Conservation (phyloP, 2,113 vertebrate species). For the Setophaga coronata region DNA sequence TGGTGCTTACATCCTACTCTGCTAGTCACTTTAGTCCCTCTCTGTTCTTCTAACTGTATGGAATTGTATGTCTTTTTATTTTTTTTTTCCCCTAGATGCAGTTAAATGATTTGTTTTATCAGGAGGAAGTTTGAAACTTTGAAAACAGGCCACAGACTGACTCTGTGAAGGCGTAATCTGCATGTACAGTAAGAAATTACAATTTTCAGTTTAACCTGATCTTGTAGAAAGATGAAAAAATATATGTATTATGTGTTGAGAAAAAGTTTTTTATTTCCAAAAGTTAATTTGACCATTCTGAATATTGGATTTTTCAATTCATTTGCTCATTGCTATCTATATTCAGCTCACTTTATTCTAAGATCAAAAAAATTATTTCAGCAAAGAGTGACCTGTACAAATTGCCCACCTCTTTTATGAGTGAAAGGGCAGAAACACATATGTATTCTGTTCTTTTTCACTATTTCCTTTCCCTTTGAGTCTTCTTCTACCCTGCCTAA, state of each 20-base stretch:
- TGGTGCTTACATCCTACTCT: neutral
- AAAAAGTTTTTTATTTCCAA: neutral
- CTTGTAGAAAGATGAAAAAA: neutral
- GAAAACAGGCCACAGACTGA: neutral
- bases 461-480: neutral
- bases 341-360: neutral
- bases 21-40: neutral
- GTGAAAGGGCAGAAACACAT: neutral
- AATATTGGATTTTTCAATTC: neutral
- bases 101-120: too few relatives aligned
- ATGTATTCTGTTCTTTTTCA: neutral
- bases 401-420: neutral
- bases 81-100: accelerated
- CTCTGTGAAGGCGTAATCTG: neutral
- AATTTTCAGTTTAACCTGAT: neutral
- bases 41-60: neutral
- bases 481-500: neutral
- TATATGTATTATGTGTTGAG: neutral
- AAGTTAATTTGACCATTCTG: neutral
- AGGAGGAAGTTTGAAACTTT: neutral
- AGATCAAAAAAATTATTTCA: neutral
- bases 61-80: neutral
- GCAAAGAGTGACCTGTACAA: neutral
- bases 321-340: neutral
- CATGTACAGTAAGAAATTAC: neutral